phyloP scores from a whole-genome alignment of 2,797 vertebrate genomes.

The Anas georgica region DNA sequence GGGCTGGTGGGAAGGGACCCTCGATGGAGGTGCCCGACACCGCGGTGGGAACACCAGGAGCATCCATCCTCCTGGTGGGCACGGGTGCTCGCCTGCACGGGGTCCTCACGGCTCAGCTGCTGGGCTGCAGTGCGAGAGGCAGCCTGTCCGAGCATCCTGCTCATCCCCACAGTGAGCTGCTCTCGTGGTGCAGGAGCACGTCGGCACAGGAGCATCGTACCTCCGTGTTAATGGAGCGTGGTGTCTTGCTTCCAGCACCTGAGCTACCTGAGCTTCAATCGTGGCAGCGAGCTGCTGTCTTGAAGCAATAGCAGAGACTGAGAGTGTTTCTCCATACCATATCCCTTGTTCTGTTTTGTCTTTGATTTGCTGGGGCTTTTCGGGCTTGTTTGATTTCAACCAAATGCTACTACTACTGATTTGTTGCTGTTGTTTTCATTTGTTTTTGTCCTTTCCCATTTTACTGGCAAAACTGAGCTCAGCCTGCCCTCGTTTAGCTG shows the following conservation, averaged over 20 bases:
- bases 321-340: not conserved
- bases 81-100: accelerated
- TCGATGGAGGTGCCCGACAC: not conserved
- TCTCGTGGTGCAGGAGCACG: not conserved
- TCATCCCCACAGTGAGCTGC: not conserved
- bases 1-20: not conserved
- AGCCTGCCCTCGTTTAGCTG: not conserved
- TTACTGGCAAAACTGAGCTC: not conserved
- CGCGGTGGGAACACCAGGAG: no score
- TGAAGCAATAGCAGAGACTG: not conserved
- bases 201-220: not conserved
- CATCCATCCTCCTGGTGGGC: not conserved
- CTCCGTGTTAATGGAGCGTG: not conserved
- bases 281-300: not conserved
- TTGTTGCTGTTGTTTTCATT: not conserved
- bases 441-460: not conserved
- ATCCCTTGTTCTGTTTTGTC: not conserved
- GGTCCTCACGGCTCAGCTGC: not conserved
- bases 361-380: not conserved
- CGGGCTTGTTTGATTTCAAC: not conserved
- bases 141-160: accelerated
- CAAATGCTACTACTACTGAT: not conserved
- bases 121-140: not conserved
- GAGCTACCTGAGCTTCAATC: not conserved
- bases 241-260: not conserved